Evolutionary conservation across 2,113 vertebrate genomes (phyloP).

Genomic region (Trematocara marginatum): DNA sequence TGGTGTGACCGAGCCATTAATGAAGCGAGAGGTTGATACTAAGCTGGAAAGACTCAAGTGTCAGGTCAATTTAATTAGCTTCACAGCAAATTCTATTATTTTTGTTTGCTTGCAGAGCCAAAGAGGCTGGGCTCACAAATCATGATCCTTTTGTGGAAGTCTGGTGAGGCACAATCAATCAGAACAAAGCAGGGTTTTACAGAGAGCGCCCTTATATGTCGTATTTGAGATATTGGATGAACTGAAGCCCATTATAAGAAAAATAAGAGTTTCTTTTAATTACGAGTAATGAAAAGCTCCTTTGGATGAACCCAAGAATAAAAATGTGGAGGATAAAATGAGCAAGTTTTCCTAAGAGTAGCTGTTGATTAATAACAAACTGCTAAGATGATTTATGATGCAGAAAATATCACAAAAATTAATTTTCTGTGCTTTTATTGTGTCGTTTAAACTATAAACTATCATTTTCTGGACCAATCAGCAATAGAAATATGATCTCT

Average conservation of each 20-base stretch:
- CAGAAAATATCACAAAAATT: background rate
- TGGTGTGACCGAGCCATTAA: background rate
- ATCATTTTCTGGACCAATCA: background rate
- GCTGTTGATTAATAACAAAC: background rate
- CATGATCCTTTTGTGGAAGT: background rate
- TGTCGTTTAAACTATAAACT: background rate
- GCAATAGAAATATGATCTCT: background rate
- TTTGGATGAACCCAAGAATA: background rate
- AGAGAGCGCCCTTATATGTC: background rate
- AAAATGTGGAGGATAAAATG: background rate
- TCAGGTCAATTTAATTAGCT: background rate
- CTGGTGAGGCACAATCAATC: rapidly evolving
- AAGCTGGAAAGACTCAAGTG: background rate
- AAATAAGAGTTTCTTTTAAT: background rate
- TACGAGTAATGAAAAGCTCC: background rate
- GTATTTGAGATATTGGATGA: rapidly evolving
- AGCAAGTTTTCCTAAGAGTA: background rate
- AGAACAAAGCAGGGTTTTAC: background rate
- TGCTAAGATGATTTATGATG: background rate
- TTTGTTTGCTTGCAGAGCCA: background rate
- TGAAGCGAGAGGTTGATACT: background rate
- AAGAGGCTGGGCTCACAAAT: background rate
- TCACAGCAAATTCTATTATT: background rate
- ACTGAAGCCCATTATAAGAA: background rate
- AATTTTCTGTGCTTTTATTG: background rate